These are phyloP conservation scores for Anguilla obscura DNA, from an alignment of 2,797 vertebrate species.

Conservation along the genomic window DNA sequence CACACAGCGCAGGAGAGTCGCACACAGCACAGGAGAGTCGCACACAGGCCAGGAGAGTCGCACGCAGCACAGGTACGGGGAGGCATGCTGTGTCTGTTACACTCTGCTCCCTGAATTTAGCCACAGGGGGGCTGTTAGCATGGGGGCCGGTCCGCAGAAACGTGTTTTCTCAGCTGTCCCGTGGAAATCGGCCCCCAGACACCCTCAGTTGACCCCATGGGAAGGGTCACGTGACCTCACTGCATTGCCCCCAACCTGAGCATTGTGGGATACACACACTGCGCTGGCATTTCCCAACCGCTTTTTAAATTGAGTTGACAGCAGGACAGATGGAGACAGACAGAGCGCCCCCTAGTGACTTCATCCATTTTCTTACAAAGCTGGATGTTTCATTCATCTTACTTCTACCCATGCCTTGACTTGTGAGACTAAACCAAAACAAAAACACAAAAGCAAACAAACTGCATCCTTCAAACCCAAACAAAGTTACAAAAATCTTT, in stretches of 20 bases:
- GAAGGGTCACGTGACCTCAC: conserved; percentile 54
- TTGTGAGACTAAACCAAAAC: background rate
- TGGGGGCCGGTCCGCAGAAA: background rate
- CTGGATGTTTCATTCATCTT: background rate
- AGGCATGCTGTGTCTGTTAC: background rate
- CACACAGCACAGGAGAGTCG: no score
- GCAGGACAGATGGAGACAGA: background rate
- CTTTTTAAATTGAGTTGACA: background rate
- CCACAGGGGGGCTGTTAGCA: conserved; percentile 17
- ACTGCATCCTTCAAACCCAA: background rate
- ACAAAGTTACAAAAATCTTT: background rate
- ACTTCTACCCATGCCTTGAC: background rate
- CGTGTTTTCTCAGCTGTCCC: conserved; percentile 75
- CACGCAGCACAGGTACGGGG: background rate
- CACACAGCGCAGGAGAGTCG: no score
- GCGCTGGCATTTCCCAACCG: background rate
- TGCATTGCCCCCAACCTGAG: background rate
- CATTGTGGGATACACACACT: background rate
- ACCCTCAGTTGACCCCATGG: conserved; percentile 36
- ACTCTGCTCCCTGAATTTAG: background rate
- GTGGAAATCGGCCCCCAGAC: conserved; percentile 44
- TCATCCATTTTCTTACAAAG: background rate
- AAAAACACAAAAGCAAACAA: background rate
- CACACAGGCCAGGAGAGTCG: no score
- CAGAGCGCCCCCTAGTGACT: background rate